These are phyloP conservation scores for Petrocephalus zakoni DNA, from an alignment of 2,113 vertebrate species.

Conservation along the genomic window DNA sequence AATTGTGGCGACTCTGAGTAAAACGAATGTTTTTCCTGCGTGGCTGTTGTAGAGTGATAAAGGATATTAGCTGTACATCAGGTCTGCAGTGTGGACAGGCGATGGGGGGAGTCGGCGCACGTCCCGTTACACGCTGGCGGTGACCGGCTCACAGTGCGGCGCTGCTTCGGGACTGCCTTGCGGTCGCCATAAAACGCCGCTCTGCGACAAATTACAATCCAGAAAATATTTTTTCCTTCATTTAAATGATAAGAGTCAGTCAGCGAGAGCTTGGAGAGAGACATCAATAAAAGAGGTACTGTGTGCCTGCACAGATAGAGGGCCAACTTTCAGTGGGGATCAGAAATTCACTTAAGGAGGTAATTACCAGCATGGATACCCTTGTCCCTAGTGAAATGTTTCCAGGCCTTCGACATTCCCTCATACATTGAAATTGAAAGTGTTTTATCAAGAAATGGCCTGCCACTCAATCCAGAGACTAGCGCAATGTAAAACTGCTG, in stretches of 20 bases:
- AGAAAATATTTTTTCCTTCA: slow-evolving; percentile 77
- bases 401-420: slow-evolving; percentile 47
- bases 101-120: slow-evolving; percentile 64
- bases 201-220: slow-evolving; percentile 81
- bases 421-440: slow-evolving; percentile 51
- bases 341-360: slow-evolving; percentile 36
- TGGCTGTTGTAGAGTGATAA: slow-evolving; percentile 96
- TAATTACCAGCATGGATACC: slow-evolving; percentile 42
- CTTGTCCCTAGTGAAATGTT: slow-evolving; percentile 40
- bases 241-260: slow-evolving; percentile 86
- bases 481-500: slow-evolving; percentile 19
- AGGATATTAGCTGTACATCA: slow-evolving; percentile 98
- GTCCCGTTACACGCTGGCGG: slow-evolving; percentile 75
- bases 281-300: slow-evolving; percentile 43
- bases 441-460: slow-evolving; percentile 56
- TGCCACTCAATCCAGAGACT: slow-evolving; percentile 49
- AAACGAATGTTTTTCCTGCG: slow-evolving; percentile 98
- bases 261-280: slow-evolving; percentile 29
- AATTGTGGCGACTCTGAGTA: slow-evolving; percentile 99
- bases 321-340: slow-evolving; percentile 34
- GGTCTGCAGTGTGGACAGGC: slow-evolving; percentile 70
- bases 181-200: slow-evolving; percentile 79
- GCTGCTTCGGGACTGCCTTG: slow-evolving; percentile 58
- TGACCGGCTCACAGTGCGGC: slow-evolving; percentile 70
- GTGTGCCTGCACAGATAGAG: slow-evolving; percentile 34